Conservation (phyloP, 2,113 vertebrate genomes). For the Xerus inauris region DNA sequence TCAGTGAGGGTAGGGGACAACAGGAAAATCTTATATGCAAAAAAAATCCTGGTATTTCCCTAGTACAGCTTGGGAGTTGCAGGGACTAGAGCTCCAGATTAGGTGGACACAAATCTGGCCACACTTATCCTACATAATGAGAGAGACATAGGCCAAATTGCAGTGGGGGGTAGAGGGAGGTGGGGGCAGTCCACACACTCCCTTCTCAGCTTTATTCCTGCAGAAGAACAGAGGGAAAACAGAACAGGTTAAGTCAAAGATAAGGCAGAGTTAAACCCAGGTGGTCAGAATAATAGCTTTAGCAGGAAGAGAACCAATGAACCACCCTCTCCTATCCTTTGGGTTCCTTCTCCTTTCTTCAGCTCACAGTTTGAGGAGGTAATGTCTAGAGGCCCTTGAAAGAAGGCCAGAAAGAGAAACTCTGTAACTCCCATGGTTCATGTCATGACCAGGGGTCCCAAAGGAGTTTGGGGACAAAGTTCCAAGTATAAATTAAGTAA, state of each 20-base stretch:
- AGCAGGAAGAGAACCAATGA: constrained; percentile 33
- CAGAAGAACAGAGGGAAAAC: constrained; percentile 33
- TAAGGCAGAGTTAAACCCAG: constrained; percentile 11
- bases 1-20: not conserved
- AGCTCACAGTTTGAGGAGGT: not conserved
- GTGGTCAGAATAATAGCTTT: not conserved
- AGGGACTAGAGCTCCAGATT: constrained; percentile 4
- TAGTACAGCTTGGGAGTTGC: not conserved
- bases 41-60: not conserved
- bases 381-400: constrained; percentile 4
- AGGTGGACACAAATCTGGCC: not conserved
- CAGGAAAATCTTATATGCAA: not conserved
- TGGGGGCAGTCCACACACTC: not conserved
- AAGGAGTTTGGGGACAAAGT: not conserved
- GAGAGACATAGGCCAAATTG: not conserved
- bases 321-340: not conserved
- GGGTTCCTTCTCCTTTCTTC: constrained; percentile 25
- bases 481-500: not conserved
- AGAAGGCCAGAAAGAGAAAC: constrained; percentile 27
- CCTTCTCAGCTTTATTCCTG: not conserved
- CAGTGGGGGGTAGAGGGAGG: too few relatives aligned
- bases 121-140: constrained; percentile 19
- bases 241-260: constrained; percentile 17
- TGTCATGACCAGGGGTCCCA: not conserved
- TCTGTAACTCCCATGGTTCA: not conserved